Percentiles rank a stretch among this genome's conserved stretches.
Evolutionary conservation across 2,888 invertebrate species (phyloP).

Genomic region (Lymantria dispar): DNA sequence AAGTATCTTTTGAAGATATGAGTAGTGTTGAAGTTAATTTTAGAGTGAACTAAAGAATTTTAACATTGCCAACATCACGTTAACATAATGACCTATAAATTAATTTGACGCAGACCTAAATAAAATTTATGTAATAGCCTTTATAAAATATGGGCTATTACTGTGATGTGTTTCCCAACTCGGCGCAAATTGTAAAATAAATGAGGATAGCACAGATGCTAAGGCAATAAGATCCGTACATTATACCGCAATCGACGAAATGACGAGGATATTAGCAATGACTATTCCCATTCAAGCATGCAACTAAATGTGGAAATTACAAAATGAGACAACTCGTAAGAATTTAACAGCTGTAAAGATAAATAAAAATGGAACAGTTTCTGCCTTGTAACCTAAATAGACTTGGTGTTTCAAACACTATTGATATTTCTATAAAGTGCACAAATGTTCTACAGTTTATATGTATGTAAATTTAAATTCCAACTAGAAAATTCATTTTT

Average conservation of each 20-base stretch:
- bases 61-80: constrained; percentile 20
- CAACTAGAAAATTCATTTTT: no score
- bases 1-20: no score
- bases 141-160: constrained; percentile 51
- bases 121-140: constrained; percentile 39
- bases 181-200: constrained; percentile 56
- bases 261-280: constrained; percentile 54
- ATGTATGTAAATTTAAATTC: no score
- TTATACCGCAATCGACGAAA: constrained; percentile 48
- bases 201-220: constrained; percentile 63
- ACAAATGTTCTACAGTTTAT: no score
- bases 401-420: no score
- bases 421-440: no score
- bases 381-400: no score
- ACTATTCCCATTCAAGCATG: constrained; percentile 39
- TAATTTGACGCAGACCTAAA: constrained; percentile 38
- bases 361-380: no score
- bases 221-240: constrained; percentile 50
- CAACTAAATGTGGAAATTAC: constrained; percentile 48
- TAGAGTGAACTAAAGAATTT: constrained; percentile 17
- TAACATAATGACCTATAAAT: constrained; percentile 28
- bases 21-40: no score
- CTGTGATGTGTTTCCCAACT: constrained; percentile 52
- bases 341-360: background rate
- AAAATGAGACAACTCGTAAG: constrained; percentile 11